A percentile compares a stretch with the other conserved stretches of the same genome.
Conservation (phyloP, 2,113 vertebrate genomes). For the Corythornis vintsioides region DNA sequence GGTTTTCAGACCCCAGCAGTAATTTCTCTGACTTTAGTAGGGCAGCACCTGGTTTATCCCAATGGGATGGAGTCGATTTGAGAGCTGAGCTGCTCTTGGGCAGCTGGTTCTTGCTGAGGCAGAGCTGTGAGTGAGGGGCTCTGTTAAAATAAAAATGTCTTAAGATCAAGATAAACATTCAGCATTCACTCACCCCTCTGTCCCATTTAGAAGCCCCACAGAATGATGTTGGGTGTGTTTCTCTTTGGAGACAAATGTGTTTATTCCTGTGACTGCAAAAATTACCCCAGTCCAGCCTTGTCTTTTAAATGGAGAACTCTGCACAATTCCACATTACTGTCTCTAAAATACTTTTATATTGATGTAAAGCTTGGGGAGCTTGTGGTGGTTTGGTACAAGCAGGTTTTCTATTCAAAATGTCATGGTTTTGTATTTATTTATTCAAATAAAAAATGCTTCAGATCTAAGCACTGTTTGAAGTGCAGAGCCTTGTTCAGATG, state of each 20-base stretch:
- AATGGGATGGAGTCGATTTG: background rate
- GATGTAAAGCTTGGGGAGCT: background rate
- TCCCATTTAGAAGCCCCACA: background rate
- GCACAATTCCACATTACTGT: background rate
- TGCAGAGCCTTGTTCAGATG: background rate
- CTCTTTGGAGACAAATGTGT: background rate
- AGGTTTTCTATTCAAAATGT: constrained; percentile 14
- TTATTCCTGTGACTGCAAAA: background rate
- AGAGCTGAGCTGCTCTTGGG: background rate
- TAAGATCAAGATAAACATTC: background rate
- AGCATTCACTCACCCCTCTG: background rate
- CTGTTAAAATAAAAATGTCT: background rate
- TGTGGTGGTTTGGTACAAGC: background rate
- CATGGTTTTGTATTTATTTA: constrained; percentile 52
- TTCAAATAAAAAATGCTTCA: constrained; percentile 41
- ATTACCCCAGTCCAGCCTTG: background rate
- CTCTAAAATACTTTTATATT: background rate
- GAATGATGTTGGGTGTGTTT: background rate
- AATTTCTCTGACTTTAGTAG: constrained; percentile 34
- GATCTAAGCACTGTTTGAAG: constrained; percentile 16
- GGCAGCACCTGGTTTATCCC: constrained; percentile 10
- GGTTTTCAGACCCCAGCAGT: background rate
- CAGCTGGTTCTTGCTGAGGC: background rate
- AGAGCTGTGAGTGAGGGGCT: background rate
- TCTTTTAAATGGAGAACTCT: background rate